Conservation (phyloP, 2,113 vertebrate genomes). For the Lagopus muta region DNA sequence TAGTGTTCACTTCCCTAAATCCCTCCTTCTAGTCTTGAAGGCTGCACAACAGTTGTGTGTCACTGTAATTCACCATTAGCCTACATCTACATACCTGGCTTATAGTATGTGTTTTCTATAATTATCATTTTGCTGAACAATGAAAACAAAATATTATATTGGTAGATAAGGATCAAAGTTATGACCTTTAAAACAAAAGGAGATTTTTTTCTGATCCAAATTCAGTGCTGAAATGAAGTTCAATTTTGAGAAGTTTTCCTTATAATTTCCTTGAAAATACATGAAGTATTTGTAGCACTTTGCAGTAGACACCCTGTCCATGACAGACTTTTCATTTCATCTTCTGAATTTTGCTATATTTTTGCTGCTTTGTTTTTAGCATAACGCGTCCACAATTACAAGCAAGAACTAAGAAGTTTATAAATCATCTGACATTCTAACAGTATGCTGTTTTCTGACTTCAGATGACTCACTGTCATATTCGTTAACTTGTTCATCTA, state of each 20-base stretch:
- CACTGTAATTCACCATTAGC: not conserved
- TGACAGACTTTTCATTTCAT: not conserved
- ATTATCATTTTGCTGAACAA: not conserved
- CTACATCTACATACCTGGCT: not conserved
- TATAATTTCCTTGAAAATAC: not conserved
- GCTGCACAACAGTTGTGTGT: not conserved
- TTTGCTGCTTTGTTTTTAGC: not conserved
- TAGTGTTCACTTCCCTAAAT: not conserved
- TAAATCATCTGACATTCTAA: conserved; percentile 52
- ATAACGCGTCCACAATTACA: conserved; percentile 38
- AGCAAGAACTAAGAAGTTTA: conserved; percentile 16
- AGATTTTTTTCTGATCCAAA: not conserved
- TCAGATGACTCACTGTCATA: conserved; percentile 62
- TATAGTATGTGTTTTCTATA: not conserved
- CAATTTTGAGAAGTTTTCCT: not conserved
- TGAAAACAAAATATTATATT: not conserved
- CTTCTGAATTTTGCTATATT: not conserved
- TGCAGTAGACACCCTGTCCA: not conserved
- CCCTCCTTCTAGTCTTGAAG: not conserved
- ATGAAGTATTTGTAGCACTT: not conserved
- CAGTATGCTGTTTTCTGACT: conserved; percentile 31
- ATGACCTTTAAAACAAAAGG: not conserved
- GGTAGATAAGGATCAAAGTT: not conserved
- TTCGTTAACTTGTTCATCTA: conserved; percentile 45
- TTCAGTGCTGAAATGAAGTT: not conserved